Percentiles rank a stretch among this genome's conserved stretches.
Conservation (phyloP, 2,113 vertebrate species). For the Phalacrocorax carbo region DNA sequence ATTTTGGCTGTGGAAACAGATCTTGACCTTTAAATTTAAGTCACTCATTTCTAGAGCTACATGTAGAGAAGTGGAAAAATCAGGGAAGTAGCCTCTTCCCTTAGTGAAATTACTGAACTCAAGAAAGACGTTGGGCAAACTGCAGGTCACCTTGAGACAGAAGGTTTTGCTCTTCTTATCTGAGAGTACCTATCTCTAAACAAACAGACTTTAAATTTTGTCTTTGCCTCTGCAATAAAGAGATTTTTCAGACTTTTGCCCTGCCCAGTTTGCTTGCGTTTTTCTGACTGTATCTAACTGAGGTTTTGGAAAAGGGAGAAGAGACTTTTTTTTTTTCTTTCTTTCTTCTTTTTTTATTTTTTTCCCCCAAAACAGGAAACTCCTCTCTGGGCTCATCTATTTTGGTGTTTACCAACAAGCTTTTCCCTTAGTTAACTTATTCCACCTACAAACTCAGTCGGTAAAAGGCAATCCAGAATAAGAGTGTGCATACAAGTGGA, state of each 20-base stretch:
- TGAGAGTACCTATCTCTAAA: background rate
- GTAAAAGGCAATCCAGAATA: background rate
- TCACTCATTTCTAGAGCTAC: background rate
- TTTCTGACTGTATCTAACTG: background rate
- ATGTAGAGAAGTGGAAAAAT: background rate
- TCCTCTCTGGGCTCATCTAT: background rate
- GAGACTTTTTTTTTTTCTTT: background rate
- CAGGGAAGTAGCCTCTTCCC: background rate
- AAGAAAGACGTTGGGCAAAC: background rate
- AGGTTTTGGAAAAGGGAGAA: background rate
- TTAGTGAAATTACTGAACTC: background rate
- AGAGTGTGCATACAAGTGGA: background rate
- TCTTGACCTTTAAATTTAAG: conserved; percentile 46
- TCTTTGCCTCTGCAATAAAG: background rate
- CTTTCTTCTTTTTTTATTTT: no score
- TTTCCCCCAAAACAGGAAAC: background rate
- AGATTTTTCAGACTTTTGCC: background rate
- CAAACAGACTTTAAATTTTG: background rate
- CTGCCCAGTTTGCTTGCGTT: background rate
- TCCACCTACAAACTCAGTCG: conserved; percentile 9
- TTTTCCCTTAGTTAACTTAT: conserved; percentile 13
- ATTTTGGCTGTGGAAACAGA: conserved; percentile 43
- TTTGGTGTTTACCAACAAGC: conserved; percentile 31
- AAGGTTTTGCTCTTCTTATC: background rate
- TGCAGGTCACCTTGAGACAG: background rate